Conservation (phyloP, 2,888 invertebrate genomes). For the Calameuta filiformis region DNA sequence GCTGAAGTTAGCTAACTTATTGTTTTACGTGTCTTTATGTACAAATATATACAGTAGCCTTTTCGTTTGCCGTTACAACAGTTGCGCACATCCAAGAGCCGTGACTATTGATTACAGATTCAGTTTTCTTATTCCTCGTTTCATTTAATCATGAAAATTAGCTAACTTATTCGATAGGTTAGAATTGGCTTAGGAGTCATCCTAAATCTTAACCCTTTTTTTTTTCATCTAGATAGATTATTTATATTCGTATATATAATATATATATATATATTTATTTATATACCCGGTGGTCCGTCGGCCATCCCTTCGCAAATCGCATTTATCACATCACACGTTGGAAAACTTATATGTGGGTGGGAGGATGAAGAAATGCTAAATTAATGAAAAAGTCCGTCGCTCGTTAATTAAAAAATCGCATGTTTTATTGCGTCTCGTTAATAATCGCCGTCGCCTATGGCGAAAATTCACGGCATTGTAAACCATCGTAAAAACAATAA, state of each 20-base stretch:
- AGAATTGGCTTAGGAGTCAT: conserved; percentile 38
- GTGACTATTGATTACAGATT: conserved; percentile 38
- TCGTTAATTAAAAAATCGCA: neutral
- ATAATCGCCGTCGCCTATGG: neutral
- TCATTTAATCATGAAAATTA: conserved; percentile 47
- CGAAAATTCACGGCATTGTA: neutral
- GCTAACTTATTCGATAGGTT: conserved; percentile 45
- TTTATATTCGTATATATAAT: neutral
- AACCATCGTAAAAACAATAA: neutral
- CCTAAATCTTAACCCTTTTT: neutral
- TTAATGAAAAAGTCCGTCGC: neutral
- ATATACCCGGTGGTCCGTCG: conserved; percentile 37
- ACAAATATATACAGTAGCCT: conserved; percentile 58
- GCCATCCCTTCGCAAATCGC: conserved; percentile 25
- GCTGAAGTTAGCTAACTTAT: conserved; percentile 56
- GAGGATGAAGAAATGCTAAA: neutral
- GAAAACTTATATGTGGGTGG: conserved; percentile 28
- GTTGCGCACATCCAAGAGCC: conserved; percentile 46
- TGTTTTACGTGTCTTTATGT: conserved; percentile 49
- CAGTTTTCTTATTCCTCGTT: conserved; percentile 26
- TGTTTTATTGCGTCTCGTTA: neutral
- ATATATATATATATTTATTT: conserved; percentile 15
- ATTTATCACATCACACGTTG: conserved; percentile 42
- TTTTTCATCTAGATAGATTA: neutral
- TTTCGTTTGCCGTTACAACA: conserved; percentile 41